Evolutionary conservation across 2,113 vertebrate genomes (phyloP), one percentile per base, ranked within the genome.

Genomic region (Vidua chalybeata): DNA sequence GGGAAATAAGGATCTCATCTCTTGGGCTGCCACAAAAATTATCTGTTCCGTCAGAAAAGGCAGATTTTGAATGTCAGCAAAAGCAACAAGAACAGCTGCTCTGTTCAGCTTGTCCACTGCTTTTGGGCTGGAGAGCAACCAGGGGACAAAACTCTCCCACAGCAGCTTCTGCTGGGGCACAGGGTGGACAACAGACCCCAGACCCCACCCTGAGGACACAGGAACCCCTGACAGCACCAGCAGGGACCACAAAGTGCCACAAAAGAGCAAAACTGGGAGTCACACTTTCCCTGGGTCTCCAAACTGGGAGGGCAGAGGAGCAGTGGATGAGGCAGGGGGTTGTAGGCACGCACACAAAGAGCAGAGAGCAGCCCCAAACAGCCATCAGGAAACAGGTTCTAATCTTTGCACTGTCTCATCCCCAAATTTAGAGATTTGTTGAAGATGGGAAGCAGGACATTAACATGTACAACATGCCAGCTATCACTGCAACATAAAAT

Each of bases 1-100:
- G 88, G 88, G 94, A 92, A 95, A 93, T 83, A 33, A 90, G 92
- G 80, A 69, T 83, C 93, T 88, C 90, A 64, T 76, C 92, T 67
- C 90, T 45, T 74, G 92, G 64, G 84, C 79, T 86, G 92, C 84
- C 90, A 78, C 45, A n/a, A n/a, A 67, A 92, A 89, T 84, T 37
- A 92, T 67, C 93, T 33, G n/a, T 39, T 77, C 37, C 52, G 27
- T 55, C 76, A 84, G 76, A 41, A 93, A 74, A 64, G 33, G 61
- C 5, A 3, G 22, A 56, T 81, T 74, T 45, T n/a, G 76, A 61
- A 71, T 26, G 85, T 77, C 94, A 93, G 88, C 82, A 92, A 35
- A 81, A 89, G 35, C 77, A 90, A 12, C 11, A 22, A 19, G 69
- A 89, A 7, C 74, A 93, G 77, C 58, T 91, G 39, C 10, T 85